Evolutionary conservation across 2,888 invertebrate species (phyloP), one percentile per base, ranked within the genome.

Genomic region (Tenthredo livida): DNA sequence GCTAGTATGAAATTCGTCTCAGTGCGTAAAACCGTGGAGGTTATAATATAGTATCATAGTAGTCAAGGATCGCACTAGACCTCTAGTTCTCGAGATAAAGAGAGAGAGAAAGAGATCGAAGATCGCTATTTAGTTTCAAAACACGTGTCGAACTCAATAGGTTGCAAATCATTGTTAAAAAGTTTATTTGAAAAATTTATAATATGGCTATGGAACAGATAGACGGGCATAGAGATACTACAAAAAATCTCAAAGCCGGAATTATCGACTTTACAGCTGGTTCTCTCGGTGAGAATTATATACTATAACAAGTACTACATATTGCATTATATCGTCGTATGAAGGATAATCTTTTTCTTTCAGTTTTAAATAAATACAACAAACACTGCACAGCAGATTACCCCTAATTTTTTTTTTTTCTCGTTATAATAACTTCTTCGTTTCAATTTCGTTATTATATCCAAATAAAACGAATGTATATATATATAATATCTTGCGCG

Each of bases 221-320:
- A 40, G 88, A 88, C 40, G 61, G 12, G 25, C 87, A 89, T 82
- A 84, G 84, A 70, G 85, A 85, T 85, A 61, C 72, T 84, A 88
- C 93, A 86, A 91, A 88, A 54, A 90, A 88, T 85, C 87, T 96
- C 67, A 96, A 95, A 93, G 95, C 95, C 94, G 97, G 97, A 50
- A 87, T 96, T 17, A 97, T 98, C 90, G 97, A 98, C 93, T 97
- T 98, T 89, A 94, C 95, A 25, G 97, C 97, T 87, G 98, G 98
- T 87, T 97, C 97, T 70, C 92, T 97, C 87, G 97, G 97, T 97
- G 94, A 94, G 90, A 61, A 80, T 6, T 7, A 29, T 33, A 33
- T 37, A 37, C 40, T 10, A 12, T 4, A 75, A 25, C 15, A 72
- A 1, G 10, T 17, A n/a, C n/a, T n/a, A n/a, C n/a, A n/a, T n/a